These are phyloP conservation scores for Amblyjoppa fuscipennis DNA, from an alignment of 2,888 invertebrate genomes.

Conservation along the genomic window DNA sequence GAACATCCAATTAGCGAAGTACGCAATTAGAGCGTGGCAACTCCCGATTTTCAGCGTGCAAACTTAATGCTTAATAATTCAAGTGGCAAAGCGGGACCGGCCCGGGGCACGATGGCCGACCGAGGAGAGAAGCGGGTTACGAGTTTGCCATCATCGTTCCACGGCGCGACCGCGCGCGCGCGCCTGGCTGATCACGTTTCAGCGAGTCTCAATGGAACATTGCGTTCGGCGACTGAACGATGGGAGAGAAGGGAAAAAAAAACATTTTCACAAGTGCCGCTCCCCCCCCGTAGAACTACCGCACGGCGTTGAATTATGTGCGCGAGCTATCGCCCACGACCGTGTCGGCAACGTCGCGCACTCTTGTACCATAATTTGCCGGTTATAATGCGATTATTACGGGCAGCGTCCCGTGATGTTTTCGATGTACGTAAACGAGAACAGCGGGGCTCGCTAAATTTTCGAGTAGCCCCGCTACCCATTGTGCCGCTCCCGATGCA, in stretches of 20 bases:
- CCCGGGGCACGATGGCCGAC: background rate
- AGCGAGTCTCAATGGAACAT: conserved; percentile 21
- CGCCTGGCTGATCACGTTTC: background rate
- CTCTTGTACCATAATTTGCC: background rate
- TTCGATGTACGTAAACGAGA: background rate
- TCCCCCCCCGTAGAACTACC: background rate
- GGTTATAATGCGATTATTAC: conserved; percentile 2
- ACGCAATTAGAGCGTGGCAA: conserved; percentile 72
- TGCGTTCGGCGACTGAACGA: background rate
- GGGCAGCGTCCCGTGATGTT: conserved; percentile 11
- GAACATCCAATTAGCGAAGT: conserved; percentile 75
- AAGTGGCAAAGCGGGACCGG: conserved; percentile 39
- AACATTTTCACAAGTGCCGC: background rate
- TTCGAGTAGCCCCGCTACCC: background rate
- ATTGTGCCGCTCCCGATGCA: background rate
- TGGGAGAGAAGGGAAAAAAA: background rate
- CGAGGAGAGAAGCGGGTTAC: conserved; percentile 34
- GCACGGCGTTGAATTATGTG: background rate
- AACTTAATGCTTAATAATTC: conserved; percentile 72
- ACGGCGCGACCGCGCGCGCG: background rate
- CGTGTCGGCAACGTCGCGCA: background rate
- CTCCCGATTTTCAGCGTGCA: conserved; percentile 70
- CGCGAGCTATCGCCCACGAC: background rate
- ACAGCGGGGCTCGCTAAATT: background rate
- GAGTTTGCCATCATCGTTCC: conserved; percentile 26